These are phyloP conservation scores for Tridacna gigas DNA, from an alignment of 2,888 invertebrate genomes.

Conservation along the genomic window DNA sequence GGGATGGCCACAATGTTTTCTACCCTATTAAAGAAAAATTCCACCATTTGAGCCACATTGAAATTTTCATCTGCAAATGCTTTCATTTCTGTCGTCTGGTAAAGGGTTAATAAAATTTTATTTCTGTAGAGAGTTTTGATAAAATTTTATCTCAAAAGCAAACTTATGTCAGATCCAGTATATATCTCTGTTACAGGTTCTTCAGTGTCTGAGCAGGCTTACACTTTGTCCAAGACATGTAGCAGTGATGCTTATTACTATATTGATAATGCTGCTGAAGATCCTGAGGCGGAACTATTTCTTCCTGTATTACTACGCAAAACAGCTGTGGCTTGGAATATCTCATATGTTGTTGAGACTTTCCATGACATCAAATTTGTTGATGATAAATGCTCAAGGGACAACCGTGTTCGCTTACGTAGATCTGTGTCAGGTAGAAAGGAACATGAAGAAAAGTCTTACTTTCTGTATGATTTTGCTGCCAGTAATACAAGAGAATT, in stretches of 20 bases:
- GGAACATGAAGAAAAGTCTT: conserved; percentile 58
- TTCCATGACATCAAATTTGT: conserved; percentile 64
- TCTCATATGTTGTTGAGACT: conserved; percentile 68
- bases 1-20: no score
- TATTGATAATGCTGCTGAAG: conserved; percentile 73
- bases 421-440: conserved; percentile 32
- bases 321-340: conserved; percentile 75
- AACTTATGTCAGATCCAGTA: no score
- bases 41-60: no score
- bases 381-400: conserved; percentile 67
- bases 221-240: conserved; percentile 77
- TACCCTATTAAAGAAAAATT: no score
- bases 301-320: conserved; percentile 78
- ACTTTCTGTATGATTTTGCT: conserved; percentile 73
- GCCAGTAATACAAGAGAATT: conserved; percentile 70
- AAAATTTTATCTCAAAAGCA: no score
- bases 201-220: conserved; percentile 76
- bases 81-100: no score
- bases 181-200: conserved; percentile 55
- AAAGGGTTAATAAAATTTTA: no score
- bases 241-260: conserved; percentile 81
- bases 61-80: no score
- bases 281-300: conserved; percentile 76
- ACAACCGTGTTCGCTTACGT: conserved; percentile 64
- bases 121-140: no score